Base-by-base conservation (phyloP, 2,797 vertebrate genomes). In the Falco concolor region DNA sequence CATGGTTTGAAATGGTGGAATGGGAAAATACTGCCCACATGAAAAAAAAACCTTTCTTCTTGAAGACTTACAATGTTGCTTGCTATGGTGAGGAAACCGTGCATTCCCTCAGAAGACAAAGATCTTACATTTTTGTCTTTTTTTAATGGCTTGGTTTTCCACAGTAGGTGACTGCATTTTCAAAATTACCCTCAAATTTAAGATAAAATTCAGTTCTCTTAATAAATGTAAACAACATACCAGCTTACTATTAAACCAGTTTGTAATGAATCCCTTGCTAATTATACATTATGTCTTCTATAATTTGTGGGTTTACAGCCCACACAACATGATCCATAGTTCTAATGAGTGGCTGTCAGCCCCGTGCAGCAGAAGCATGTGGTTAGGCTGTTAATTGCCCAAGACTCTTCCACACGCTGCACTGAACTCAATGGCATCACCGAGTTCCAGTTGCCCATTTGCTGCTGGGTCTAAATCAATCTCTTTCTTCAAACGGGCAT, bases 281-380 rank as follows among this genome's bases (percentile, higher is more conserved):
- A 96, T 96, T 93, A 95, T 63, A 93, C 44, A 44, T 50, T 52
- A 1, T 14, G 28, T 47, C 78, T 93, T 89, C 85, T 85, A 45
- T 85, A 92, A 93, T 90, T 83, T 89, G 93, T 94, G 96, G 95
- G 45, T 96, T 93, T 95, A 34, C 60, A 34, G 81, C 91, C 94
- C 88, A 94, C 95, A 94, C 78, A 89, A 86, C 84, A 17, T 93
- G 91, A 96, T 80, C 93, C 86, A 89, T 87, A 87, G 81, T 75
- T 93, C 67, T 95, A 94, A 95, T 84, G 90, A 95, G 61, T 75
- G 86, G 81, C 89, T 96, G 84, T 92, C 91, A 94, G 90, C 45
- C 77, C 59, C 64, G 6, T 70, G 77, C 85, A 93, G 70, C 89
- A 94, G 77, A 79, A 79, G 45, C 34, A n/a, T 69, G 83, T 91